Percentiles rank a stretch among this genome's conserved stretches.
These are phyloP conservation scores for Wasmannia auropunctata DNA, from an alignment of 1,140 invertebrate genomes.

Conservation along the genomic window DNA sequence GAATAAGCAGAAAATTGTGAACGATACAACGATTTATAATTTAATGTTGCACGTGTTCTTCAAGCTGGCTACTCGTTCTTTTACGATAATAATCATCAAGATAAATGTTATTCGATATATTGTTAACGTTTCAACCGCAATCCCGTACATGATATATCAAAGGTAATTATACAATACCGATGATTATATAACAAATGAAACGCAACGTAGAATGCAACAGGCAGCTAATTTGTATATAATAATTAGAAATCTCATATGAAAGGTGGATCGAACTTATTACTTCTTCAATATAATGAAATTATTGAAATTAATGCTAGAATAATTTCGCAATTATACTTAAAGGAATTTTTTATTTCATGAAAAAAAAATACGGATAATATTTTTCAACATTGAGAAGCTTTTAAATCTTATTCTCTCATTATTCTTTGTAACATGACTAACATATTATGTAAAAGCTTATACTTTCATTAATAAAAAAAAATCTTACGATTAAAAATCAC, in stretches of 20 bases:
- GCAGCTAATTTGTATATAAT: neutral
- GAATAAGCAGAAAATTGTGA: neutral
- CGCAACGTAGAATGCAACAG: neutral
- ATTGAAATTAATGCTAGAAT: neutral
- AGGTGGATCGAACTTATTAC: neutral
- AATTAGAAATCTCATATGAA: neutral
- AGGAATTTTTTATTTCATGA: neutral
- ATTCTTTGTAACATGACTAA: neutral
- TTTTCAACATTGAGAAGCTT: neutral
- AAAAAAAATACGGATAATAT: neutral
- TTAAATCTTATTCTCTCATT: neutral
- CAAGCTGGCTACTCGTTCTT: neutral
- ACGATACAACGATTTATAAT: neutral
- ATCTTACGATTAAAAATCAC: neutral
- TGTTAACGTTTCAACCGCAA: neutral
- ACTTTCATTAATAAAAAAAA: too few species aligned
- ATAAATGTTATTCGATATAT: conserved; percentile 5
- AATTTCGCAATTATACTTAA: neutral
- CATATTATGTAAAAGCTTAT: neutral
- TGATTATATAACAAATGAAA: neutral
- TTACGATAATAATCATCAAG: neutral
- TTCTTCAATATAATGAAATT: neutral
- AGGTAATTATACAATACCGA: neutral
- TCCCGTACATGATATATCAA: neutral
- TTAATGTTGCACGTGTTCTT: neutral